Percentiles rank a stretch among this genome's conserved stretches.
phyloP scores from a whole-genome alignment of 2,113 vertebrate genomes.

The Amblyornis subalaris region DNA sequence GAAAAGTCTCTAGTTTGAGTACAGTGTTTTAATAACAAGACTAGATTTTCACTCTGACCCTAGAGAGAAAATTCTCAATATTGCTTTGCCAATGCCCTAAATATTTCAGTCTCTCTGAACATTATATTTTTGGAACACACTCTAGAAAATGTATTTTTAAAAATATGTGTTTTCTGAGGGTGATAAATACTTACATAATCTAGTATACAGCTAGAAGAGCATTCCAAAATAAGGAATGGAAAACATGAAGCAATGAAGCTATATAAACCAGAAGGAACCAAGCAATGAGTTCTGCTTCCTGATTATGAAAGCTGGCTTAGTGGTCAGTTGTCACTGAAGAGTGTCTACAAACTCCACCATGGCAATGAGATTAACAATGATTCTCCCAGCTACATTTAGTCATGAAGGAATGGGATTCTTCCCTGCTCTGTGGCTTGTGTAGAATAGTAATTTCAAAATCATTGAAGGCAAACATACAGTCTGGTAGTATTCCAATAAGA shows the following conservation, averaged over 20 bases:
- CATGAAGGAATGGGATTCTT: not conserved
- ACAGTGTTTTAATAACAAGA: not conserved
- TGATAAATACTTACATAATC: not conserved
- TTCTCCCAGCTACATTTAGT: not conserved
- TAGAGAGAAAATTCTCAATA: not conserved
- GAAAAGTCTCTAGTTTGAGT: not conserved
- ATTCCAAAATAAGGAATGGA: not conserved
- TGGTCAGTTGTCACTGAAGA: accelerated
- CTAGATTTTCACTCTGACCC: not conserved
- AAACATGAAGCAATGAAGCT: not conserved
- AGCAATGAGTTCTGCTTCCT: not conserved
- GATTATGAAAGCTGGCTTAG: not conserved
- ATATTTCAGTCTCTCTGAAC: not conserved
- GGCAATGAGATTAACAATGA: not conserved
- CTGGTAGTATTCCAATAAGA: not conserved
- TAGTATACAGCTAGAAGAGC: not conserved
- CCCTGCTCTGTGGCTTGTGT: not conserved
- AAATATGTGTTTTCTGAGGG: not conserved
- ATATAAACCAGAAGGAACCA: not conserved
- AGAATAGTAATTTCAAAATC: not conserved
- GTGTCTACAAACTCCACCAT: not conserved
- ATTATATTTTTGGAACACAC: not conserved
- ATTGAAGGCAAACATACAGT: not conserved
- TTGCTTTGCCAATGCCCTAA: not conserved
- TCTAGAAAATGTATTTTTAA: not conserved